Conservation (phyloP, 2,797 vertebrate species). For the Hippopotamyrus pictus region DNA sequence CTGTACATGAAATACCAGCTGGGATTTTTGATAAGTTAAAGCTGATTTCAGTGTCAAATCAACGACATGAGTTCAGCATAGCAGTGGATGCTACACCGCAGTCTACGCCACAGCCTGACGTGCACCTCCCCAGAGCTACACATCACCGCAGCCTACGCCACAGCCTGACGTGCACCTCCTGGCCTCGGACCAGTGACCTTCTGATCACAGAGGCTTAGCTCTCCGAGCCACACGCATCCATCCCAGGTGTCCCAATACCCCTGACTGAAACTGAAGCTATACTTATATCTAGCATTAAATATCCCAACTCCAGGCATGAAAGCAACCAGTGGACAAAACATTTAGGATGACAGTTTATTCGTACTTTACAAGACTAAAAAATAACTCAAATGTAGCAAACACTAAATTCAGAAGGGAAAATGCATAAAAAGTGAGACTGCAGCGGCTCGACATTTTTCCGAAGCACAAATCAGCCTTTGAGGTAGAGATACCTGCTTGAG, state of each 20-base stretch:
- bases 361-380: not conserved
- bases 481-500: constrained; percentile 76
- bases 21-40: not conserved
- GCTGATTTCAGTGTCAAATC: not conserved
- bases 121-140: not conserved
- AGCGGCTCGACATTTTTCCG: not conserved
- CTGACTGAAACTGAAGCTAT: not conserved
- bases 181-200: too few species aligned
- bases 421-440: not conserved
- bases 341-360: not conserved
- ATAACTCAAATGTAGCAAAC: not conserved
- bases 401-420: not conserved
- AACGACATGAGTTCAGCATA: not conserved
- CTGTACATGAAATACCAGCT: not conserved
- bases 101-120: not conserved
- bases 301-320: not conserved
- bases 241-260: not conserved
- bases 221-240: too few species aligned
- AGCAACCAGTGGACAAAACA: not conserved
- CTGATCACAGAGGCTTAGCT: too few species aligned
- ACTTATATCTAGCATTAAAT: not conserved
- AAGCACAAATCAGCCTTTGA: not conserved
- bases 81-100: not conserved
- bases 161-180: too few species aligned
- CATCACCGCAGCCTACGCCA: not conserved